These are phyloP conservation scores for Ranitomeya variabilis DNA, from an alignment of 2,113 vertebrate genomes.

Conservation along the genomic window DNA sequence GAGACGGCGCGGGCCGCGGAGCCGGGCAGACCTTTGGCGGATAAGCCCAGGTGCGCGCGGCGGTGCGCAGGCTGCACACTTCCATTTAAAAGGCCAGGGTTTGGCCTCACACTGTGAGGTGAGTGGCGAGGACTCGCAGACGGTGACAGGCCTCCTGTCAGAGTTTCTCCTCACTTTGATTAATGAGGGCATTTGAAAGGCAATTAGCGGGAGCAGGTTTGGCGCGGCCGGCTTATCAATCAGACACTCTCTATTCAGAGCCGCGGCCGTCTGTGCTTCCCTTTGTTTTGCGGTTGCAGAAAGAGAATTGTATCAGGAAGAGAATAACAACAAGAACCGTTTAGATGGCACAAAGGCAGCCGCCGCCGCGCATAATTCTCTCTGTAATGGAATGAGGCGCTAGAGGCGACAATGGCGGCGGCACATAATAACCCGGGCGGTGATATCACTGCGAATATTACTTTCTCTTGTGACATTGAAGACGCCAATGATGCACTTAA, in stretches of 20 bases:
- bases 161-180: conserved; percentile 80
- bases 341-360: conserved; percentile 33
- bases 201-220: conserved; percentile 95
- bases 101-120: conserved; percentile 83
- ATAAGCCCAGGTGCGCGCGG: conserved; percentile 85
- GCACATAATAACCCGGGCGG: background rate
- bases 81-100: conserved; percentile 75
- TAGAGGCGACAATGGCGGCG: background rate
- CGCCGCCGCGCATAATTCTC: conserved; percentile 44
- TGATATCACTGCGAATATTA: background rate
- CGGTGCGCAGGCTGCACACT: conserved; percentile 79
- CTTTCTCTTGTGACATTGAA: background rate
- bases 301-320: conserved; percentile 71
- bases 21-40: conserved; percentile 68
- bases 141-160: conserved; percentile 84
- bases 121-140: conserved; percentile 73
- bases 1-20: conserved; percentile 72
- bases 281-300: conserved; percentile 63
- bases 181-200: conserved; percentile 98
- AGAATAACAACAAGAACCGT: conserved; percentile 62
- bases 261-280: conserved; percentile 66
- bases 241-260: conserved; percentile 84
- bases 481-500: background rate
- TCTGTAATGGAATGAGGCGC: background rate
- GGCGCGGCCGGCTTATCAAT: conserved; percentile 92